phyloP scores from a whole-genome alignment of 2,888 invertebrate genomes.

The Alitta virens region DNA sequence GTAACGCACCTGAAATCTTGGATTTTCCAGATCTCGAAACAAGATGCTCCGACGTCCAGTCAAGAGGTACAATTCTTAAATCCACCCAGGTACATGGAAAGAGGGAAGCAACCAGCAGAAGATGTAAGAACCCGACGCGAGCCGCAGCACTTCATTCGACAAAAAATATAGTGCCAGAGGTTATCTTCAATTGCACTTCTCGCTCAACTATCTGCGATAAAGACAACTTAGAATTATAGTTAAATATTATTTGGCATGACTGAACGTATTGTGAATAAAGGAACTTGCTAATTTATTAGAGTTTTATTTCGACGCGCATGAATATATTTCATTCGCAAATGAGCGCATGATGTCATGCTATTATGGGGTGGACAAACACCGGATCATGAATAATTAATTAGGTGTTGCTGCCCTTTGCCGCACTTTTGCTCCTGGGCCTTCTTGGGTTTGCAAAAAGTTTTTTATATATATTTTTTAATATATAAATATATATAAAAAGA shows the following conservation, averaged over 20 bases:
- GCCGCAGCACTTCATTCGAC: conserved; percentile 29
- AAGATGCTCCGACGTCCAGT: neutral
- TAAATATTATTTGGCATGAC: neutral
- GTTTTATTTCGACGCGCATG: conserved; percentile 2
- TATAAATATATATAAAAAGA: too few species aligned
- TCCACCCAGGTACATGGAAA: conserved; percentile 22
- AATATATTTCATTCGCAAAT: conserved; percentile 3
- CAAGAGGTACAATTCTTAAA: conserved; percentile 6
- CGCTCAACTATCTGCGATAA: neutral
- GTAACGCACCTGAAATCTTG: conserved; percentile 18
- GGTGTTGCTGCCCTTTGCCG: too few species aligned
- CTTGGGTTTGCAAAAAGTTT: too few species aligned
- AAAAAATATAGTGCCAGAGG: neutral
- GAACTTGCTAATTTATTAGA: neutral
- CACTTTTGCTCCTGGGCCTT: too few species aligned
- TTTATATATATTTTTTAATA: too few species aligned
- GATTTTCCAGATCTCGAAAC: conserved; percentile 9
- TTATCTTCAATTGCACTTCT: neutral
- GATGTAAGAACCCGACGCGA: conserved; percentile 43
- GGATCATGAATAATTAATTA: neutral
- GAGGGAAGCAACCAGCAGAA: conserved; percentile 32
- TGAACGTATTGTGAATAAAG: neutral
- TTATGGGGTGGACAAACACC: conserved; percentile 20
- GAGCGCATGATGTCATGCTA: conserved; percentile 20
- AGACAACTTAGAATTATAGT: neutral